Conservation (phyloP, 2,888 invertebrate species). For the Epinotia ramella region DNA sequence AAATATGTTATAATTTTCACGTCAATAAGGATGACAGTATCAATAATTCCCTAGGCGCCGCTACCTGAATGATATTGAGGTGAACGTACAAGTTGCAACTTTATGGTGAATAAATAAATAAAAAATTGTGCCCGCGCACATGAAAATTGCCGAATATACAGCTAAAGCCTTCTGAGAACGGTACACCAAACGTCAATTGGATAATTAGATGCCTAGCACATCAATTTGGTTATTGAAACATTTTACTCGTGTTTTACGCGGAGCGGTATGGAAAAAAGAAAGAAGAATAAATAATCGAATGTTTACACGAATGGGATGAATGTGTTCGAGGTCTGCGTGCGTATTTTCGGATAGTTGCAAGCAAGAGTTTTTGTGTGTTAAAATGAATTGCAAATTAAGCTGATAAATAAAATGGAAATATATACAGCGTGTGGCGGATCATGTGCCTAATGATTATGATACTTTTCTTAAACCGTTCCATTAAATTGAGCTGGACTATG, state of each 20-base stretch:
- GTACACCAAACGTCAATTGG: not conserved
- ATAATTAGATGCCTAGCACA: not conserved
- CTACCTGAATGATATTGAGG: not conserved
- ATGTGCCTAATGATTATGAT: too few relatives aligned
- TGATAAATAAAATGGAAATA: too few relatives aligned
- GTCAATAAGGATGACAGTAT: not conserved
- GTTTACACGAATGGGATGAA: not conserved
- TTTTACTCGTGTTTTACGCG: not conserved
- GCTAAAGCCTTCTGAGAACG: not conserved
- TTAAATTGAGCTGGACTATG: too few relatives aligned
- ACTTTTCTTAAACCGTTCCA: too few relatives aligned
- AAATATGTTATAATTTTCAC: not conserved
- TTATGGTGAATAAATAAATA: constrained; percentile 8
- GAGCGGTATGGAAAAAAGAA: not conserved
- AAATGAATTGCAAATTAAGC: too few relatives aligned
- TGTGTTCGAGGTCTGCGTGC: not conserved
- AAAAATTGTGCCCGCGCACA: not conserved
- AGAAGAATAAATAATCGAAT: not conserved
- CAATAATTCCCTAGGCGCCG: not conserved
- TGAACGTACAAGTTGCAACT: constrained; percentile 5
- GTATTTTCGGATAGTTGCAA: not conserved
- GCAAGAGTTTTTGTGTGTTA: too few relatives aligned
- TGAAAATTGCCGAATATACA: not conserved
- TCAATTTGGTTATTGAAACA: not conserved
- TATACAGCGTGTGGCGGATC: too few relatives aligned